Conservation (phyloP, 2,797 vertebrate genomes). For the Lemur catta region DNA sequence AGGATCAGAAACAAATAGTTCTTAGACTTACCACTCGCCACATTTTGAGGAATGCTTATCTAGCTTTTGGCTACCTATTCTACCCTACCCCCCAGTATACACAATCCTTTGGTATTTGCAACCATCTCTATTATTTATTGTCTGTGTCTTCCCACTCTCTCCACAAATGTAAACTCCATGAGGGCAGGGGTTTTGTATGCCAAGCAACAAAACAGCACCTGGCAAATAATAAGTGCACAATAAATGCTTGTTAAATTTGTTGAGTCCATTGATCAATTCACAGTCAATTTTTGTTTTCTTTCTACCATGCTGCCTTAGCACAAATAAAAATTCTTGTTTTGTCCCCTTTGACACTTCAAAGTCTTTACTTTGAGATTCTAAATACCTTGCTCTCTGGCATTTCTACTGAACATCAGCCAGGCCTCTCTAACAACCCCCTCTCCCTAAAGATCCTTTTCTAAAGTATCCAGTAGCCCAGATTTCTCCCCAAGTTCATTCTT, state of each 20-base stretch:
- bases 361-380: neutral
- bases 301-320: neutral
- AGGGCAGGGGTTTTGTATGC: neutral
- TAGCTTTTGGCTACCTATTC: neutral
- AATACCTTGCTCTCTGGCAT: neutral
- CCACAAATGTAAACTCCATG: neutral
- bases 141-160: neutral
- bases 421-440: neutral
- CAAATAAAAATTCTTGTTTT: neutral
- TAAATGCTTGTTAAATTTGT: constrained; percentile 9
- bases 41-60: neutral
- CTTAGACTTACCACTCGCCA: neutral
- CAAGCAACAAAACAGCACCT: neutral
- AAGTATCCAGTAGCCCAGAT: neutral
- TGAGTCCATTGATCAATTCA: neutral
- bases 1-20: neutral
- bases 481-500: neutral
- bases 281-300: constrained; percentile 8
- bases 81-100: neutral
- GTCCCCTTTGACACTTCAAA: neutral
- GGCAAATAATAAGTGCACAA: neutral
- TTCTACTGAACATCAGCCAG: neutral
- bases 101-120: neutral
- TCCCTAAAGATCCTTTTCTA: neutral
- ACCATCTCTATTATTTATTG: neutral